A percentile compares a stretch with the other conserved stretches of the same genome.
Evolutionary conservation across 2,888 invertebrate species (phyloP).

Genomic region (Lordiphosa andalusiaca): DNA sequence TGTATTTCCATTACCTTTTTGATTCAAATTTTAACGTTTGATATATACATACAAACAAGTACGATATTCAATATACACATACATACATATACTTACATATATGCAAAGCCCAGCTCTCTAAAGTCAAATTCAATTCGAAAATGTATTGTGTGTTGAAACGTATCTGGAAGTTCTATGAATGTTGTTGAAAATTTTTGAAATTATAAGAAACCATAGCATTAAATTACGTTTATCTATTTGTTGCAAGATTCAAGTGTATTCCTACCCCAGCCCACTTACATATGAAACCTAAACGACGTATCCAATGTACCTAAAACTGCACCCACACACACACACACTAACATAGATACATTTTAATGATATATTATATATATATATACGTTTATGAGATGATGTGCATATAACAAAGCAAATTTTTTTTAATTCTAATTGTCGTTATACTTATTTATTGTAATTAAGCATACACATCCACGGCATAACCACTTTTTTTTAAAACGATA

Average conservation of each 20-base stretch:
- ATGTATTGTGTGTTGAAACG: constrained; percentile 46
- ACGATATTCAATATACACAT: constrained; percentile 14
- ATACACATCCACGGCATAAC: constrained; percentile 37
- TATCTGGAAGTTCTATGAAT: constrained; percentile 51
- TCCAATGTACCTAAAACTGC: constrained; percentile 62
- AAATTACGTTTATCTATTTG: constrained; percentile 1
- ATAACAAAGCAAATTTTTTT: constrained; percentile 27
- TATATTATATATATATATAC: constrained; percentile 21
- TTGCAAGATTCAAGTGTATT: constrained; percentile 14
- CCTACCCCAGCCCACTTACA: constrained; percentile 23
- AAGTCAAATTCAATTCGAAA: constrained; percentile 41
- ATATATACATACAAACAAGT: constrained; percentile 40
- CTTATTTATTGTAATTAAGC: constrained; percentile 66
- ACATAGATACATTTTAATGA: constrained; percentile 24
- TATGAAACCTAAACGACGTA: constrained; percentile 55
- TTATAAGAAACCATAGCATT: constrained; percentile 21
- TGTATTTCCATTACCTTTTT: constrained; percentile 48
- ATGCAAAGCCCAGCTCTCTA: constrained; percentile 50
- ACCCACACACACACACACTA: constrained; percentile 33
- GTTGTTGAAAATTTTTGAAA: constrained; percentile 54
- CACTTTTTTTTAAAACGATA: constrained; percentile 12
- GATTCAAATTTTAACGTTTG: constrained; percentile 46
- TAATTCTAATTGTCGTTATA: constrained; percentile 56
- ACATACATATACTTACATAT: constrained; percentile 23
- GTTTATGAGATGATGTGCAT: constrained; percentile 21